Evolutionary conservation across 2,113 vertebrate species (phyloP), one percentile per base, ranked within the genome.

Genomic region (Scophthalmus maximus): DNA sequence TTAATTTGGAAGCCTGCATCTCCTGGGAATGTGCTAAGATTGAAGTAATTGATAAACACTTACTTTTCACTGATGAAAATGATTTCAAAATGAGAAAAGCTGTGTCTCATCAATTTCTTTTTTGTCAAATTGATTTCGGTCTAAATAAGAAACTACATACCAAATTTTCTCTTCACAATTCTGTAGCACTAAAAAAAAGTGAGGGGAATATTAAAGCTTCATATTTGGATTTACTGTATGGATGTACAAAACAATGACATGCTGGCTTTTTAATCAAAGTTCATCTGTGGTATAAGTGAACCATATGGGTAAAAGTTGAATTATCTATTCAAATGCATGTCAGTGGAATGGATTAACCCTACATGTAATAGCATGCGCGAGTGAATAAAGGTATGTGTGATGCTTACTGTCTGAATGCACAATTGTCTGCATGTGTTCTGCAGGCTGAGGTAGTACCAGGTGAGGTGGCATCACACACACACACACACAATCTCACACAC

Each of bases 361-460:
- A 57, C 29, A 58, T 67, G 10, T 70, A 67, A 89, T 76, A 61
- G 79, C 49, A 65, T 11, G 26, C 47, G 26, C 75, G 82, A 66
- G 47, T 81, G 78, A 57, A 75, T 66, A 62, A 76, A 82, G 61
- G 78, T 87, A 68, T 60, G 70, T 76, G 78, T 47, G 70, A 47
- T 57, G 56, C n/a, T 46, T 78, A 51, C 70, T 79, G 75, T 88
- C 44, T 87, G 80, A 81, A 85, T 71, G 82, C 75, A 92, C 75
- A 88, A 88, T 86, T 85, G 82, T 60, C 67, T 85, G 57, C 50
- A 66, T 83, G 72, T 72, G 60, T 63, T 72, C 73, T 87, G 77
- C 74, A 81, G 86, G 83, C 78, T 73, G 65, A 87, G 78, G 64
- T 87, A 85, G 85, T 90, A 87, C 79, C 5, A n/a, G n/a, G n/a